Conservation (phyloP, 2,113 vertebrate genomes). For the Proteles cristata region DNA sequence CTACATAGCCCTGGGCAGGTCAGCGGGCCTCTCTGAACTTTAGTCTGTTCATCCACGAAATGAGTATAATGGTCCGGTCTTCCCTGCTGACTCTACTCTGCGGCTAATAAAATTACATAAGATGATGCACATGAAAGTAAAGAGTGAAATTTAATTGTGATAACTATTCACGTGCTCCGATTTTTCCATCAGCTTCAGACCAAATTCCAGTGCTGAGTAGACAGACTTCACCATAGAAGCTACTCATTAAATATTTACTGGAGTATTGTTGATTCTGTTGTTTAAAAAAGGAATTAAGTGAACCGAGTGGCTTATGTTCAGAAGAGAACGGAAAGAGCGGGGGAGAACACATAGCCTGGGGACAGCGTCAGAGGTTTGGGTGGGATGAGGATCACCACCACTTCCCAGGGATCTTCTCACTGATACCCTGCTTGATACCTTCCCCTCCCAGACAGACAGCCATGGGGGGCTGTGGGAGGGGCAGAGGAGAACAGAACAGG, state of each 20-base stretch:
- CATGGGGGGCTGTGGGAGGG: neutral
- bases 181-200: neutral
- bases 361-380: neutral
- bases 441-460: neutral
- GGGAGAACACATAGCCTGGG: neutral
- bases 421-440: too few relatives aligned
- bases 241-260: constrained; percentile 55
- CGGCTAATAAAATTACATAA: neutral
- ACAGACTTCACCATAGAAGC: neutral
- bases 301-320: neutral
- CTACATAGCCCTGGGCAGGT: neutral
- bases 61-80: neutral
- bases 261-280: constrained; percentile 14
- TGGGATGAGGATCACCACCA: too few relatives aligned
- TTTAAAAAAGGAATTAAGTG: constrained; percentile 39
- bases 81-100: neutral
- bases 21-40: neutral
- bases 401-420: neutral
- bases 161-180: neutral
- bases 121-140: neutral
- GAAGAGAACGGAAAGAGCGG: neutral
- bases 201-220: neutral
- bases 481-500: neutral
- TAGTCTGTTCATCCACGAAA: neutral
- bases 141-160: constrained; percentile 7